Conservation (phyloP, 1,140 invertebrate species). For the Zelostemma sp. region DNA sequence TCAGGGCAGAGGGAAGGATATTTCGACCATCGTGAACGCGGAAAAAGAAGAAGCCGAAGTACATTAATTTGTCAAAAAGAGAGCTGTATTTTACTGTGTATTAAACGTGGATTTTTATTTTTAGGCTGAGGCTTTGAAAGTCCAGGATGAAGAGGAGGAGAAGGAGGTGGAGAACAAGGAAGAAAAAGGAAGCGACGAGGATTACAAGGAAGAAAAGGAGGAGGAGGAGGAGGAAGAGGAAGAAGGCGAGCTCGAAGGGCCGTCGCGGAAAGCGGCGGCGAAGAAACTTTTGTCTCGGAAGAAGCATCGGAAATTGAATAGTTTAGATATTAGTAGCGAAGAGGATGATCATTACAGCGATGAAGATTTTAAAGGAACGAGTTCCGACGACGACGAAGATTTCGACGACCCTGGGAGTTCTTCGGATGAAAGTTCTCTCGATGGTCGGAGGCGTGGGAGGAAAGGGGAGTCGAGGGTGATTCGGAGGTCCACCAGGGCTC, state of each 20-base stretch:
- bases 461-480: constrained; percentile 65
- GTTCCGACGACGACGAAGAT: constrained; percentile 75
- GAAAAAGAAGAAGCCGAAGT: constrained; percentile 78
- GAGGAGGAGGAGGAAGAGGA: constrained; percentile 66
- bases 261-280: constrained; percentile 48
- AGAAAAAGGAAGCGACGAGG: constrained; percentile 62
- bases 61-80: constrained; percentile 7
- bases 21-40: constrained; percentile 88
- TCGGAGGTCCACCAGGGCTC: constrained; percentile 72
- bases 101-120: constrained; percentile 14
- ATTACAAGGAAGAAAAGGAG: constrained; percentile 71
- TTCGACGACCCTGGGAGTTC: constrained; percentile 72
- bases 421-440: constrained; percentile 74
- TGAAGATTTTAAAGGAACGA: constrained; percentile 86
- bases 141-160: constrained; percentile 71
- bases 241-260: constrained; percentile 53
- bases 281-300: constrained; percentile 70
- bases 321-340: constrained; percentile 84
- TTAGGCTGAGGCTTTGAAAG: constrained; percentile 53
- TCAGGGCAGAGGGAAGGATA: constrained; percentile 89
- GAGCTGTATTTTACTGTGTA: neutral
- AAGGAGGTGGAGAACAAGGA: constrained; percentile 57
- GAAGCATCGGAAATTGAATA: constrained; percentile 82
- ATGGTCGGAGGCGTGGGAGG: constrained; percentile 55
- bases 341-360: constrained; percentile 86